Conservation (phyloP, 2,888 invertebrate species). For the Ryuthela nishihirai region DNA sequence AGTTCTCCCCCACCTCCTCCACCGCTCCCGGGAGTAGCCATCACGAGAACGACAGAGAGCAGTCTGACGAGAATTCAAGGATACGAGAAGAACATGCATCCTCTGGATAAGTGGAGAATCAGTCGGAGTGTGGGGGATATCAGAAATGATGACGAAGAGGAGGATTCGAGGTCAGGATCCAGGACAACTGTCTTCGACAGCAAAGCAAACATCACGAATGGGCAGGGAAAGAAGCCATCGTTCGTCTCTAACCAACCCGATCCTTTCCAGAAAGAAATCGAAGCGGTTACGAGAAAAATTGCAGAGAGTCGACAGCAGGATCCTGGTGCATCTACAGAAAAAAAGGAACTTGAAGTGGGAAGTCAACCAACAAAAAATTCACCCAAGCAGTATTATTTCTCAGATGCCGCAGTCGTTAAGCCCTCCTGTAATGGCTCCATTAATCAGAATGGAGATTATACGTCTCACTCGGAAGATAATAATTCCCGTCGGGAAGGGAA, state of each 20-base stretch:
- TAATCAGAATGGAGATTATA: no score
- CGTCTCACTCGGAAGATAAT: no score
- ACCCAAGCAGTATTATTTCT: constrained; percentile 26
- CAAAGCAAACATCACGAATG: constrained; percentile 22
- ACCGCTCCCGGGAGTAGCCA: constrained; percentile 4
- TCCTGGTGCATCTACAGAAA: neutral
- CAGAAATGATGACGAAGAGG: constrained; percentile 16
- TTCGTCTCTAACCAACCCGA: constrained; percentile 20
- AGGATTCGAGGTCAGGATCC: neutral
- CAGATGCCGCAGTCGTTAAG: constrained; percentile 19
- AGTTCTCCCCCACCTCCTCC: constrained; percentile 21
- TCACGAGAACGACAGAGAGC: constrained; percentile 17
- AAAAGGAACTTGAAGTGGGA: neutral
- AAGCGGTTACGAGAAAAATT: constrained; percentile 24
- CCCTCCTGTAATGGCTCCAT: no score
- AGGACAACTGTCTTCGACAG: constrained; percentile 29
- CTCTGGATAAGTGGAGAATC: constrained; percentile 23
- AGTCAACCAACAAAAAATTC: neutral
- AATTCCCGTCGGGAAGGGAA: no score
- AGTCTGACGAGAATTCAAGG: constrained; percentile 1
- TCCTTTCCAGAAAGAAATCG: constrained; percentile 29
- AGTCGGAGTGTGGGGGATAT: constrained; percentile 18
- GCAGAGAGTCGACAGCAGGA: constrained; percentile 12
- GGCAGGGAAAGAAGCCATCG: constrained; percentile 6
- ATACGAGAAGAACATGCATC: constrained; percentile 27